A percentile compares a stretch with the other conserved stretches of the same genome.
Evolutionary conservation across 2,113 vertebrate species (phyloP).

Genomic region (Hepsetus odoe): DNA sequence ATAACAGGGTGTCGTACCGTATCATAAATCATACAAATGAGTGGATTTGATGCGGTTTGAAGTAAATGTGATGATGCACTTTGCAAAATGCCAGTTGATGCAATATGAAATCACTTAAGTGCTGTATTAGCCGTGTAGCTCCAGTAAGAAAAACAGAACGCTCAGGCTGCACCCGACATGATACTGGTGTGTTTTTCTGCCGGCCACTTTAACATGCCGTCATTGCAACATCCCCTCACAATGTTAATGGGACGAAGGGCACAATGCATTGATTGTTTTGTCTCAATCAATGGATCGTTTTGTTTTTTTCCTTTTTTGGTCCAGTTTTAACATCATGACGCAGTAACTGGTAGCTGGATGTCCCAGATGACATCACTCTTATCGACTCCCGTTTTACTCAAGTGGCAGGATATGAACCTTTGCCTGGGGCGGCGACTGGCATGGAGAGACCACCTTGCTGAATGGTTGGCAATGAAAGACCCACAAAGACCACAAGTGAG

Average conservation of each 20-base stretch:
- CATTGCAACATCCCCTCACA: no score
- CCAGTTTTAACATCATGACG: conserved; percentile 21
- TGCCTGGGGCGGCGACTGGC: neutral
- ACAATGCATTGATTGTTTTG: neutral
- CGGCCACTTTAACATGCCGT: neutral
- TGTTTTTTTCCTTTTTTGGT: conserved; percentile 17
- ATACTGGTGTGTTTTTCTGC: no score
- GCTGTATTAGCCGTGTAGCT: no score
- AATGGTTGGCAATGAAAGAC: conserved; percentile 33
- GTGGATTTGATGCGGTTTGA: no score
- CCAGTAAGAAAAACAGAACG: no score
- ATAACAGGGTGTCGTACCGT: no score
- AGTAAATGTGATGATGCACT: no score
- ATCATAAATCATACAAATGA: no score
- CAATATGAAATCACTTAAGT: no score
- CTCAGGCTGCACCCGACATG: neutral
- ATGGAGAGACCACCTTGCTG: conserved; percentile 24
- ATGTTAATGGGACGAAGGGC: no score
- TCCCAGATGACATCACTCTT: conserved; percentile 9
- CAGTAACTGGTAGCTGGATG: conserved; percentile 2
- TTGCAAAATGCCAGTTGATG: no score
- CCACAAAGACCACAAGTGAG: conserved; percentile 20
- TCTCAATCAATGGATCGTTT: conserved; percentile 21
- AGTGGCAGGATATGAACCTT: neutral
- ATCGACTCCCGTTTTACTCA: conserved; percentile 1